Percentiles rank a stretch among this genome's conserved stretches.
Conservation (phyloP, 2,797 vertebrate genomes). For the Uromys caudimaculatus region DNA sequence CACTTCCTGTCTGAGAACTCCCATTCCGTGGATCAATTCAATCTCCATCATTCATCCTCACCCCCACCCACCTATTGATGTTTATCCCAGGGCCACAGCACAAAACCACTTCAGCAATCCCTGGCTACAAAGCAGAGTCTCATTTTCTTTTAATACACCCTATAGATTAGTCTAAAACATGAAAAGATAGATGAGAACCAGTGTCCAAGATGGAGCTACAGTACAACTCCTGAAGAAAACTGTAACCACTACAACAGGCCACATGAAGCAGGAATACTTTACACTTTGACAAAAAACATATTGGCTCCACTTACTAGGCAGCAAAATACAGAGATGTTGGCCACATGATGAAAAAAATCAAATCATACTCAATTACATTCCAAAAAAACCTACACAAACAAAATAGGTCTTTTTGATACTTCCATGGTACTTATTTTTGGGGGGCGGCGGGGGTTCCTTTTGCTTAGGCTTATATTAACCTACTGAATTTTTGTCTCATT, state of each 20-base stretch:
- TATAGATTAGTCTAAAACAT: background rate
- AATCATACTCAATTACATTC: conserved; percentile 25
- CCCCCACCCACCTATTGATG: background rate
- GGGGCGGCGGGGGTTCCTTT: too few species aligned
- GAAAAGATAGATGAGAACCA: background rate
- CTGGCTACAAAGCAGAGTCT: background rate
- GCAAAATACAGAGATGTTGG: background rate
- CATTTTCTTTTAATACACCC: background rate
- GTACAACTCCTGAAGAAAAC: background rate
- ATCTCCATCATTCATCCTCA: background rate
- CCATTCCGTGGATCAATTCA: background rate
- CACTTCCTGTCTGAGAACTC: background rate
- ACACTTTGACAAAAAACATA: background rate
- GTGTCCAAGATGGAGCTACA: background rate
- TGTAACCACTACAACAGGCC: background rate
- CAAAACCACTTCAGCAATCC: background rate
- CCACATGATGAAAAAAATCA: background rate
- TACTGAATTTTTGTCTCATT: background rate
- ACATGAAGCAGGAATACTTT: background rate
- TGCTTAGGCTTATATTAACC: background rate
- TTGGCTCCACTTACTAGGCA: background rate
- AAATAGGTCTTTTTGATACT: background rate
- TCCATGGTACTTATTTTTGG: background rate
- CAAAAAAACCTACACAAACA: background rate
- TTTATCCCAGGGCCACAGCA: background rate